A percentile compares a stretch with the other conserved stretches of the same genome.
Conservation (phyloP, 2,797 vertebrate species). For the Novumbra hubbsi region DNA sequence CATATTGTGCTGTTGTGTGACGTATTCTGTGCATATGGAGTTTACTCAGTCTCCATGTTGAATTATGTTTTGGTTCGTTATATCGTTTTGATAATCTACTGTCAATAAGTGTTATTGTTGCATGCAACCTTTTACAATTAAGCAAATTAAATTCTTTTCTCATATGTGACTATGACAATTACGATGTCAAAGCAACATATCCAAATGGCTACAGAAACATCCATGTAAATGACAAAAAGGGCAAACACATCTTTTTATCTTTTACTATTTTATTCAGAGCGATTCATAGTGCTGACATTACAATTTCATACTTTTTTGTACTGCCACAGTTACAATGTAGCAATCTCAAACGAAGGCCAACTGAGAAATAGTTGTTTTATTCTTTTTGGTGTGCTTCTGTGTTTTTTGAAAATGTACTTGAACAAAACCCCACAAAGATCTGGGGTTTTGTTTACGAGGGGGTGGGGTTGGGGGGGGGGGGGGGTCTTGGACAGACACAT, state of each 20-base stretch:
- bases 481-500: no score
- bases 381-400: neutral
- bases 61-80: constrained; percentile 43
- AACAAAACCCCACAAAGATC: no score
- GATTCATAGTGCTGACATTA: no score
- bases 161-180: constrained; percentile 7
- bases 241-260: neutral
- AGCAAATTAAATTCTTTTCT: constrained; percentile 36
- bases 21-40: constrained; percentile 48
- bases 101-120: constrained; percentile 49
- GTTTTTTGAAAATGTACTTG: neutral
- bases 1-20: constrained; percentile 57
- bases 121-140: constrained; percentile 24
- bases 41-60: constrained; percentile 51
- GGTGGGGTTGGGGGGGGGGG: neutral
- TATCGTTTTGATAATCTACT: constrained; percentile 37
- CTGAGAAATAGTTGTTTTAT: neutral
- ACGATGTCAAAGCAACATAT: neutral
- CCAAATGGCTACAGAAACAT: constrained; percentile 17
- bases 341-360: neutral
- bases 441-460: constrained; percentile 46
- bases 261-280: no score
- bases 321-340: neutral
- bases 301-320: neutral
- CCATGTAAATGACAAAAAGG: neutral